Evolutionary conservation across 2,888 invertebrate genomes (phyloP), one percentile per base, ranked within the genome.

Genomic region (Hybos culiciformis): DNA sequence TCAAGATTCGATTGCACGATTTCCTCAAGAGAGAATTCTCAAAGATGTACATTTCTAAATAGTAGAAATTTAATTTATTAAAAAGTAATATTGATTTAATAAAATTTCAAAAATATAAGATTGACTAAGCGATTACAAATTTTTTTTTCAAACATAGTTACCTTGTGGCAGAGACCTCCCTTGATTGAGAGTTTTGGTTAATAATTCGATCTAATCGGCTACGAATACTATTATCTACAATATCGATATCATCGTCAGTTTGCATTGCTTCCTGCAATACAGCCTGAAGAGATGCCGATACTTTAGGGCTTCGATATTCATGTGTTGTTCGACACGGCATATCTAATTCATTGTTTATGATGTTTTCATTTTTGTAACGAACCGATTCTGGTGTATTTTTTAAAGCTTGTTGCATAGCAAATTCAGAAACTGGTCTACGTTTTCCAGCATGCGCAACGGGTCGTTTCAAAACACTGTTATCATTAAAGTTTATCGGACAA

Each of bases 371-470:
- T 48, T 60, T 62, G 34, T 60, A 67, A 29, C 67, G 62, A 31
- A 64, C 46, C 0, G 62, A 52, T 3, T 57, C 51, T 6, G 56
- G 50, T 2, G 55, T 51, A 48, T 57, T 62, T 5, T 56, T 55
- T 46, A 64, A 65, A n/a, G 62, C 55, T 51, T 63, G 56, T 46
- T 62, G 54, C 40, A 64, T 43, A 2, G 80, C 77, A 54, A 77
- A 75, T 57, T 70, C 74, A 29, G 67, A 78, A 44, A 77, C 68
- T 18, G 80, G 78, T 46, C 81, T 69, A 14, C 81, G 71, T 32
- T 78, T 73, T 33, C 71, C 73, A 5, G 73, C 67, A 51, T 74
- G 68, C 9, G 82, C 78, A 21, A 75, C 69, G 0, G 84, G 84
- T 38, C 84, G 73, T 55, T 60, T 65, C 12, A 61, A 54, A 31